A percentile compares a stretch with the other conserved stretches of the same genome.
phyloP scores from a whole-genome alignment of 2,113 vertebrate genomes.

The Etia nguti region DNA sequence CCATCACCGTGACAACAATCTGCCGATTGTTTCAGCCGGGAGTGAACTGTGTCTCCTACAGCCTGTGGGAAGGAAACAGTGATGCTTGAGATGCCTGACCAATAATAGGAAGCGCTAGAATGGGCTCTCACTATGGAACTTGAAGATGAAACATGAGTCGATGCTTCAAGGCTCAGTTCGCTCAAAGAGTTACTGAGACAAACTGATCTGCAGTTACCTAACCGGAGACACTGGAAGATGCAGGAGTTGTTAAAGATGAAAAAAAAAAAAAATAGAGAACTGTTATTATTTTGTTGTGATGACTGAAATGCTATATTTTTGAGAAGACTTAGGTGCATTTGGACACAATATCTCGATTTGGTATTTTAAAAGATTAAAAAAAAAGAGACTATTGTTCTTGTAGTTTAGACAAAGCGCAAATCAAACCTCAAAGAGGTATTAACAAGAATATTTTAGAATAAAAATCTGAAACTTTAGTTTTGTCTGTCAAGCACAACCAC shows the following conservation, averaged over 20 bases:
- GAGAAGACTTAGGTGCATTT: slow-evolving; percentile 78
- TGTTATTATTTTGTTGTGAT: slow-evolving; percentile 80
- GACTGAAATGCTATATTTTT: slow-evolving; percentile 94
- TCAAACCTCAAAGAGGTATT: slow-evolving; percentile 71
- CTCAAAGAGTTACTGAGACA: slow-evolving; percentile 11
- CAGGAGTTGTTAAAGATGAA: slow-evolving; percentile 54
- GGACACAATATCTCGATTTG: slow-evolving; percentile 78
- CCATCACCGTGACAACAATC: slow-evolving; percentile 90
- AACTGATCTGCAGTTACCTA: slow-evolving; percentile 12
- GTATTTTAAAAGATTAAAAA: slow-evolving; percentile 74
- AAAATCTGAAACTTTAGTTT: slow-evolving; percentile 74
- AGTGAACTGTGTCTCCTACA: slow-evolving; percentile 95
- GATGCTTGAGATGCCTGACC: slow-evolving; percentile 51
- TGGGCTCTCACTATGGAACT: slow-evolving; percentile 57
- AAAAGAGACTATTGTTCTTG: slow-evolving; percentile 65
- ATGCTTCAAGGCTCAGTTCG: slow-evolving; percentile 31
- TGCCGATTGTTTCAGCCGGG: slow-evolving; percentile 93
- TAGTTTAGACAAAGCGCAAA: slow-evolving; percentile 76
- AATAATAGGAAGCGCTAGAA: slow-evolving; percentile 32
- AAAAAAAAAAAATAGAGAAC: slow-evolving; percentile 56
- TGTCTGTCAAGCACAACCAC: slow-evolving; percentile 87
- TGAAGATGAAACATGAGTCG: slow-evolving; percentile 49
- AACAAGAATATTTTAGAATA: slow-evolving; percentile 74
- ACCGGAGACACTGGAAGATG: slow-evolving; percentile 44
- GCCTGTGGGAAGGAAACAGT: slow-evolving; percentile 85